phyloP scores from a whole-genome alignment of 1,140 invertebrate genomes.

The Bombus confusus region DNA sequence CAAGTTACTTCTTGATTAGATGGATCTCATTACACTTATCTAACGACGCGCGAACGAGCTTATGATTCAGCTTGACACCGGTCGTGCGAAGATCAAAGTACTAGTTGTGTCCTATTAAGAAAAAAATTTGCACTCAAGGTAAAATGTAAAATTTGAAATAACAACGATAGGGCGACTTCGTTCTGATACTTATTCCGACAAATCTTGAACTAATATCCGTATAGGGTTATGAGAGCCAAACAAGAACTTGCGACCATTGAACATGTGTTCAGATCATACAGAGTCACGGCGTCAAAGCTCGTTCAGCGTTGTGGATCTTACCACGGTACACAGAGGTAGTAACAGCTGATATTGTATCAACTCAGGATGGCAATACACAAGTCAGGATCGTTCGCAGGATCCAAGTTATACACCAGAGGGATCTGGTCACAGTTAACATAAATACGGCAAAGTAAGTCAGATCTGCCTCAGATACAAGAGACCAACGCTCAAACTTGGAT shows the following conservation, averaged over 20 bases:
- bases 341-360: not conserved
- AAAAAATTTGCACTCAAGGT: too few relatives aligned
- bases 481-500: conserved; percentile 36
- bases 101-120: too few relatives aligned
- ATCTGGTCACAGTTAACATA: not conserved
- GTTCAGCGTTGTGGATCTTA: not conserved
- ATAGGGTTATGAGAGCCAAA: too few relatives aligned
- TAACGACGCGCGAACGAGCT: too few relatives aligned
- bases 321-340: not conserved
- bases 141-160: too few relatives aligned
- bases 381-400: conserved; percentile 1
- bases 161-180: too few relatives aligned
- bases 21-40: too few relatives aligned
- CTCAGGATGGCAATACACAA: not conserved
- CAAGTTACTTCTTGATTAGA: too few relatives aligned
- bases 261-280: not conserved
- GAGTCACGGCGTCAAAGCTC: not conserved
- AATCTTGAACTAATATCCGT: not conserved
- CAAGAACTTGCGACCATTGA: too few relatives aligned
- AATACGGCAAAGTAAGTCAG: not conserved
- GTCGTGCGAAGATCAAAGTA: too few relatives aligned
- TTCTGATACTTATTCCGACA: too few relatives aligned
- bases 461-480: not conserved
- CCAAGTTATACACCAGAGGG: not conserved
- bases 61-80: too few relatives aligned